Conservation (phyloP, 2,113 vertebrate species). For the Candoia aspera region DNA sequence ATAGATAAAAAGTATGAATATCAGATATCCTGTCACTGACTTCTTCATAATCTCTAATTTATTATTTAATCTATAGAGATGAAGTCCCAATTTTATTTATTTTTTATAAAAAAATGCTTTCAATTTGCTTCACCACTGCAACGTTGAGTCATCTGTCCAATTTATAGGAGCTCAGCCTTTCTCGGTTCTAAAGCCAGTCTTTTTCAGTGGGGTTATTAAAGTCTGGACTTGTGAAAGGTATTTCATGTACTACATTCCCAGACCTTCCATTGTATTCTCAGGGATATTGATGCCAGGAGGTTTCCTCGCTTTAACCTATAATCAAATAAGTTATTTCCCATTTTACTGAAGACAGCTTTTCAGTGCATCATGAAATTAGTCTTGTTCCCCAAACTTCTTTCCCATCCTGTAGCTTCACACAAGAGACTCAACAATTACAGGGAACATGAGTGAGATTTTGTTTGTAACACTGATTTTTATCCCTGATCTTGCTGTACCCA, state of each 20-base stretch:
- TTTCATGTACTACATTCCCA: neutral
- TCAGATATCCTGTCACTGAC: no score
- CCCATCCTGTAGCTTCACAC: neutral
- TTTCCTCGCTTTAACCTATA: neutral
- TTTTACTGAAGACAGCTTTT: neutral
- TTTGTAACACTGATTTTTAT: neutral
- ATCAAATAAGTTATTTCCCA: neutral
- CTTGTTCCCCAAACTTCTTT: neutral
- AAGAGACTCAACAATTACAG: neutral
- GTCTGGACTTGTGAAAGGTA: neutral
- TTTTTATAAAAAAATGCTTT: neutral
- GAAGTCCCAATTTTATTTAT: no score
- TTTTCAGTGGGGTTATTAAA: neutral
- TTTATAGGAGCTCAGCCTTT: neutral
- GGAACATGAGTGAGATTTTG: neutral
- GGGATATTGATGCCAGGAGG: neutral
- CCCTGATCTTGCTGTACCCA: neutral
- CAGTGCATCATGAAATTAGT: neutral
- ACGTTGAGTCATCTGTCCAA: neutral
- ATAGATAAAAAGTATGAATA: no score
- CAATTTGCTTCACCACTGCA: neutral
- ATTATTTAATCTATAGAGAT: no score
- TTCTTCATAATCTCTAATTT: no score
- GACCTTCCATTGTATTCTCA: neutral
- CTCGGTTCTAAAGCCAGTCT: neutral